Conservation (phyloP, 2,888 invertebrate genomes). For the Dasysyrphus albostriatus region DNA sequence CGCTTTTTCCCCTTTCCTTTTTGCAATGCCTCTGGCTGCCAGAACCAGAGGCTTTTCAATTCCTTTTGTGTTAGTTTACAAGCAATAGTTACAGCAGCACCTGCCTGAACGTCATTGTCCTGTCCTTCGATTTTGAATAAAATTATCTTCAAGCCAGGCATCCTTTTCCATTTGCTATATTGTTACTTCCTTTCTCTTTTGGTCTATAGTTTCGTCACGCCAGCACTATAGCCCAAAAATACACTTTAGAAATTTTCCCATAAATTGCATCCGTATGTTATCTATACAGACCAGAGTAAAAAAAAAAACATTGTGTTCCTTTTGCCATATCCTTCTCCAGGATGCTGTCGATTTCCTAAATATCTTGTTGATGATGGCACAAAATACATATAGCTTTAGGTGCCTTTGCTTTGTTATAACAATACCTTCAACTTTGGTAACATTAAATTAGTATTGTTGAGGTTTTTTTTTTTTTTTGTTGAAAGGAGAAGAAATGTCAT, state of each 20-base stretch:
- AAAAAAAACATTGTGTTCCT: conserved; percentile 49
- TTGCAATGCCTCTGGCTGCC: neutral
- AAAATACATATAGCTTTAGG: neutral
- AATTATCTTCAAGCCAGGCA: conserved; percentile 41
- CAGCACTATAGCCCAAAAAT: neutral
- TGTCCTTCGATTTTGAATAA: conserved; percentile 45
- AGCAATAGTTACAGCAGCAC: conserved; percentile 24
- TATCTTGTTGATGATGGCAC: conserved; percentile 41
- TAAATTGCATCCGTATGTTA: conserved; percentile 62
- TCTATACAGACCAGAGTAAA: conserved; percentile 49
- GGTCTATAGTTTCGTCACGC: neutral
- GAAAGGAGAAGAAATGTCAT: neutral
- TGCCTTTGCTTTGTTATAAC: neutral
- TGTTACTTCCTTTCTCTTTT: neutral
- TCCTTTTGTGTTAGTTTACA: conserved; percentile 16
- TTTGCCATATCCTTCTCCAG: conserved; percentile 51
- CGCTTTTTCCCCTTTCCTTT: neutral
- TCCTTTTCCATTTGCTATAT: neutral
- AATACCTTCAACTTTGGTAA: conserved; percentile 1
- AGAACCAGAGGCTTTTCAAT: conserved; percentile 11
- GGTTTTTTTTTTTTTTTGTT: neutral
- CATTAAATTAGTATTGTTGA: conserved; percentile 24
- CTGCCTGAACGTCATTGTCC: conserved; percentile 59
- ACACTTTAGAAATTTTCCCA: conserved; percentile 44
- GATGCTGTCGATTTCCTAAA: conserved; percentile 60